phyloP scores from a whole-genome alignment of 1,140 invertebrate genomes.

The Scaptomyza montana region DNA sequence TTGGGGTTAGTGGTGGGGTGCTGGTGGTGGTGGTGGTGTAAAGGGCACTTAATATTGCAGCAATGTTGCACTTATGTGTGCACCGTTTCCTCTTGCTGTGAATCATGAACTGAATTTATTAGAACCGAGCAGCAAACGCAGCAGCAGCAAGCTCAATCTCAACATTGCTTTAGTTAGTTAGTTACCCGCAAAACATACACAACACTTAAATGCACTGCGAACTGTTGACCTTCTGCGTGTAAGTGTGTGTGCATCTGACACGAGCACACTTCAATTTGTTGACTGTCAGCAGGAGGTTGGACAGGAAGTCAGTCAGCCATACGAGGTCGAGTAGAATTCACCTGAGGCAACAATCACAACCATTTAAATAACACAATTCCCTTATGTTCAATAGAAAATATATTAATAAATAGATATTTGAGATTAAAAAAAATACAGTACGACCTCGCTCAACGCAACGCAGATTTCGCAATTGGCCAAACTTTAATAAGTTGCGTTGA shows the following conservation, averaged over 20 bases:
- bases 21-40: no score
- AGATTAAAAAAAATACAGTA: background rate
- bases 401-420: conserved; percentile 18
- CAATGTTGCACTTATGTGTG: conserved; percentile 39
- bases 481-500: no score
- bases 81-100: conserved; percentile 27
- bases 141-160: background rate
- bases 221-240: conserved; percentile 63
- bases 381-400: conserved; percentile 4
- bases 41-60: conserved; percentile 54
- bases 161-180: conserved; percentile 54
- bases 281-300: conserved; percentile 25
- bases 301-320: conserved; percentile 13
- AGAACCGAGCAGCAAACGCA: conserved; percentile 20
- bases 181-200: conserved; percentile 37
- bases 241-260: conserved; percentile 16
- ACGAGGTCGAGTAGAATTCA: background rate
- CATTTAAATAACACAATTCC: conserved; percentile 8
- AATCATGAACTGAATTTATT: conserved; percentile 70
- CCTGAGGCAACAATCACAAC: conserved; percentile 24
- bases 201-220: conserved; percentile 64
- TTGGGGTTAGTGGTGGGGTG: background rate
- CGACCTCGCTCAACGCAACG: no score
- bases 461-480: no score
- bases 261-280: conserved; percentile 29